Percentiles rank a stretch among this genome's conserved stretches.
These are phyloP conservation scores for Peromyscus attwateri DNA, from an alignment of 2,797 vertebrate genomes.

Conservation along the genomic window DNA sequence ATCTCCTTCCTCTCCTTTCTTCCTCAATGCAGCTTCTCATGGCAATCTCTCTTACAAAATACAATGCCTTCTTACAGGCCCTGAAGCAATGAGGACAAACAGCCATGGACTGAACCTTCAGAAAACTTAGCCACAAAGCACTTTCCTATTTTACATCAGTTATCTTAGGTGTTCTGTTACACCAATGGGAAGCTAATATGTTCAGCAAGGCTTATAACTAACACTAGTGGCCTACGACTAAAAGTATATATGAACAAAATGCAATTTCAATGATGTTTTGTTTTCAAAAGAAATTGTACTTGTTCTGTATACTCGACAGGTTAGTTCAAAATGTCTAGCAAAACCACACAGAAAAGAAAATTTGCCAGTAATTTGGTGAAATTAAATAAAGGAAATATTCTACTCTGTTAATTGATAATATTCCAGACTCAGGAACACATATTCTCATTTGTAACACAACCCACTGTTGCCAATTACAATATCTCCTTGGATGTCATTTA, in stretches of 20 bases:
- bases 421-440: neutral
- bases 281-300: neutral
- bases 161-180: neutral
- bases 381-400: neutral
- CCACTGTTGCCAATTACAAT: neutral
- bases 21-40: neutral
- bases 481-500: neutral
- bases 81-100: neutral
- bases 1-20: neutral
- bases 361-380: neutral
- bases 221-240: neutral
- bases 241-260: neutral
- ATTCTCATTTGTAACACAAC: conserved; percentile 13
- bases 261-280: neutral
- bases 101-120: too few species aligned
- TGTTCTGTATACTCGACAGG: neutral
- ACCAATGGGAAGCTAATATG: neutral
- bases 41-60: neutral
- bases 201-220: neutral
- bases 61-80: rapidly evolving
- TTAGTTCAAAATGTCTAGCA: neutral
- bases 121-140: neutral
- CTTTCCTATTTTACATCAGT: neutral
- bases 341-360: neutral
- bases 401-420: neutral